Evolutionary conservation across 2,888 invertebrate species (phyloP), one percentile per base, ranked within the genome.

Genomic region (Oxycera nigricornis): DNA sequence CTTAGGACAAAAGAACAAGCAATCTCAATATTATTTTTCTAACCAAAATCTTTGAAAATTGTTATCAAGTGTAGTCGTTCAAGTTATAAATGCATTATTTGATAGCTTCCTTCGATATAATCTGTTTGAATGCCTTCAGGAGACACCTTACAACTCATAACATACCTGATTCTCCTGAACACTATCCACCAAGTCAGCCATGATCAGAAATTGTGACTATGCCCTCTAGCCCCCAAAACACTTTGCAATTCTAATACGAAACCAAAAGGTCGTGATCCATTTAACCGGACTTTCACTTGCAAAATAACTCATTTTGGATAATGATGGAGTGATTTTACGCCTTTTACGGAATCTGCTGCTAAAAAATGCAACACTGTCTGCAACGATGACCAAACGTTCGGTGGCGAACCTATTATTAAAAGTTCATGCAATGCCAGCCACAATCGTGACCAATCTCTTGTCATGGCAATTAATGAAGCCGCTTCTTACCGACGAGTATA

Each of bases 241-340:
- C 52, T 55, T 55, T 55, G 52, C 52, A 55, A 55, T 55, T 55
- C 24, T 55, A 55, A 24, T 55, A 55, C 22, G 4, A n/a, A 9
- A 22, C 52, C 52, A 22, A 22, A 24, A 55, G 52, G 52, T 55
- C 22, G 52, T 55, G 52, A 55, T 55, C 9, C 22, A 55, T 7
- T n/a, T n/a, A 55, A 24, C 7, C 52, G 17, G 22, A 24, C 52
- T 55, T 55, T 55, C 52, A 20, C 52, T 22, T 6, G 3, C 22
- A 55, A 46, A 46, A 46, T 46, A n/a, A 46, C 46, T 46, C 46
- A n/a, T 46, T 46, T 46, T 2, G 17, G 11, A 46, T 14, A 46
- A 46, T 14, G 46, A 46, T 46, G 11, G 11, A 17, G 17, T 17
- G 46, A 46, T 46, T 7, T 46, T 2, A n/a, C 46, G 14, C 46